Conservation (phyloP, 2,888 invertebrate genomes). For the Stenoptilia bipunctidactyla region DNA sequence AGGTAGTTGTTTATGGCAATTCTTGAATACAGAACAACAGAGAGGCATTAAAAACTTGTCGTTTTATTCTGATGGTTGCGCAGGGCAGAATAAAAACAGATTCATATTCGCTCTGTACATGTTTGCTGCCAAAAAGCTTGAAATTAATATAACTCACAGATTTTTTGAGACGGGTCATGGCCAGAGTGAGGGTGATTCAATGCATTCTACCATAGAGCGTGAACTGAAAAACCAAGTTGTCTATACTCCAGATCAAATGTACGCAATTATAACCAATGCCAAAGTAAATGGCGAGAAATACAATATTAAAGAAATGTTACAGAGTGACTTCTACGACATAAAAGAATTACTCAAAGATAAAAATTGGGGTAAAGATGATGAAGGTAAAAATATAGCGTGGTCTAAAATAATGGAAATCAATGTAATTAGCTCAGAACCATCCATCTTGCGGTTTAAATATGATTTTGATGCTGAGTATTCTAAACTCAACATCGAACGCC, state of each 20-base stretch:
- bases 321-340: conserved; percentile 7
- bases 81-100: conserved; percentile 9
- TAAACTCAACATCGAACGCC: conserved; percentile 1
- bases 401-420: conserved; percentile 7
- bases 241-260: conserved; percentile 9
- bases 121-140: conserved; percentile 6
- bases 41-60: conserved; percentile 7
- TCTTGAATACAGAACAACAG: conserved; percentile 6
- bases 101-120: conserved; percentile 9
- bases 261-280: conserved; percentile 7
- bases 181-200: background rate
- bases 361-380: conserved; percentile 4
- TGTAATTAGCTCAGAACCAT: conserved; percentile 1
- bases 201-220: background rate
- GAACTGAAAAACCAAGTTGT: conserved; percentile 4
- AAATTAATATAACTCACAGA: conserved; percentile 1
- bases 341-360: conserved; percentile 6
- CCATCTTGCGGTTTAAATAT: conserved; percentile 3
- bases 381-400: conserved; percentile 5
- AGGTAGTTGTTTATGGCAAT: conserved; percentile 9
- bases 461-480: conserved; percentile 3
- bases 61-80: conserved; percentile 10
- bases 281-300: conserved; percentile 8
- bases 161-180: background rate
- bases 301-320: conserved; percentile 6